Base-by-base conservation (phyloP, 2,113 vertebrate species). In the Sturnus vulgaris region DNA sequence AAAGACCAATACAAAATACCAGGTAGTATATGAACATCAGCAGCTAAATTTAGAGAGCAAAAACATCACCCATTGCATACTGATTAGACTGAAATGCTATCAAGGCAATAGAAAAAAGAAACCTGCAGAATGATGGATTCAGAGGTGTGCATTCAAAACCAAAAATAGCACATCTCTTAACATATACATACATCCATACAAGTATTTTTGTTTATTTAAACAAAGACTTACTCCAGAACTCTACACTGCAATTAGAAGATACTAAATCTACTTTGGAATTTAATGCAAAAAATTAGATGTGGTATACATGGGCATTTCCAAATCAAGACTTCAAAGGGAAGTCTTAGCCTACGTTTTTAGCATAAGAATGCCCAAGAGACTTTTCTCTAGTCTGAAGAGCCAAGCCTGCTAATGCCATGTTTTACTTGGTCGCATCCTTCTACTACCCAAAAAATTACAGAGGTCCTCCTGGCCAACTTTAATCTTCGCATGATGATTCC, bases 21-120 rank as follows among this genome's bases (percentile, higher is more conserved):
- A 90, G 86, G 49, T 5, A 85, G 46, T 11, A 11, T 39, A 59
- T n/a, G 47, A 94, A 94, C 88, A 92, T 59, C 91, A 94, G 76
- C 55, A 88, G 82, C 92, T 95, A 95, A 88, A 90, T 93, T 93
- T 93, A 96, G 93, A 86, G 17, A 94, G 35, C 39, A 88, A 93
- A 87, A 91, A 40, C 82, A 92, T 69, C 55, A 69, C n/a, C 71
- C 12, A 5, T 2, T 86, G 88, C 86, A 94, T 92, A 88, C 87
- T 71, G 69, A 97, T 92, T 71, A 95, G 85, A 49, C 1, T 49
- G 69, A 86, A 96, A 83, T 37, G 52, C 61, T 81, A 85, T 35
- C 47, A 59, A 81, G 40, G 53, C 64, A 83, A 75, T 0, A 90
- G 55, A 55, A 85, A 33, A 85, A 82, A 93, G 42, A 85, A 94